phyloP scores from a whole-genome alignment of 1,140 invertebrate species.

The Trichomalopsis sarcophagae region DNA sequence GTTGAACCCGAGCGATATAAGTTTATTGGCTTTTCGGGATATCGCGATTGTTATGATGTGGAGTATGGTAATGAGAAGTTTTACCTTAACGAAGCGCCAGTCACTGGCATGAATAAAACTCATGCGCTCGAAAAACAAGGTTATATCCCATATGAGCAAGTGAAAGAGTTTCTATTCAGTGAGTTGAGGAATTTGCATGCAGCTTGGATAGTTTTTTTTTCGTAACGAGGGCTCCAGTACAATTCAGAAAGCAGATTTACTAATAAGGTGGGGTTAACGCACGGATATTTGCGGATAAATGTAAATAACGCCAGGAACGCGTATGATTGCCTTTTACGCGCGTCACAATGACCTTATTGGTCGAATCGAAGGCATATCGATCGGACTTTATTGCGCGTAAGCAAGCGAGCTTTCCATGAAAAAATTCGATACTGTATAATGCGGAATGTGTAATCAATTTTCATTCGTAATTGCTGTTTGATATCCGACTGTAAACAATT shows the following conservation, averaged over 20 bases:
- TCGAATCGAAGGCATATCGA: not conserved
- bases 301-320: not conserved
- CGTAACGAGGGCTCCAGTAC: constrained; percentile 4
- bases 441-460: not conserved
- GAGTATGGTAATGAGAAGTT: not conserved
- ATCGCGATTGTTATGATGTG: not conserved
- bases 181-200: constrained; percentile 27
- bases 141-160: constrained; percentile 22
- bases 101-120: not conserved
- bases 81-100: too few relatives aligned
- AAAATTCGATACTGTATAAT: not conserved
- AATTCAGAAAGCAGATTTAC: not conserved
- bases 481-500: too few relatives aligned
- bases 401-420: not conserved
- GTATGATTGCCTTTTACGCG: not conserved
- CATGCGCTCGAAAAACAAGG: constrained; percentile 15
- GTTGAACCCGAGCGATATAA: not conserved
- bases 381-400: not conserved
- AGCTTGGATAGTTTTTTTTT: constrained; percentile 8
- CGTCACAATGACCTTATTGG: not conserved
- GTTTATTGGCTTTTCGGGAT: not conserved
- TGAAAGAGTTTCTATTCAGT: constrained; percentile 30
- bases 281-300: not conserved
- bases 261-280: not conserved
- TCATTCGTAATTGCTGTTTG: not conserved